phyloP scores from a whole-genome alignment of 2,113 vertebrate genomes.

The Atrichornis clamosus region DNA sequence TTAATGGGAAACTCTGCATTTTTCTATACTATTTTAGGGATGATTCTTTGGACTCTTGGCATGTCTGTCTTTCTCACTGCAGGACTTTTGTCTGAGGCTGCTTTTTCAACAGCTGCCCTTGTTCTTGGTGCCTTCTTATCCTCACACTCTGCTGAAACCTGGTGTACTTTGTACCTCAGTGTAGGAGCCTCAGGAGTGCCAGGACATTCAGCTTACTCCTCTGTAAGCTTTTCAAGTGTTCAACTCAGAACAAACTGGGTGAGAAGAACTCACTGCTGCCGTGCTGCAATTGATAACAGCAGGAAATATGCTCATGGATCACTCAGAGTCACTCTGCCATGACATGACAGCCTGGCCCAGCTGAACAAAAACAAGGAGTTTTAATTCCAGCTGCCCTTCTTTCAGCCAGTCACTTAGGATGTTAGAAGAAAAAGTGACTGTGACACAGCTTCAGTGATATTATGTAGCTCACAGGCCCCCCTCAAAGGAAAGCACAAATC shows the following conservation, averaged over 20 bases:
- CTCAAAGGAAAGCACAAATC: not conserved
- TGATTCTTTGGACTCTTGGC: not conserved
- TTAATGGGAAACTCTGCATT: not conserved
- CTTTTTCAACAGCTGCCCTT: not conserved
- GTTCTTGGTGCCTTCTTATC: not conserved
- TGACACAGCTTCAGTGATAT: not conserved
- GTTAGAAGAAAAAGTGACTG: not conserved
- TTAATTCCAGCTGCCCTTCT: not conserved
- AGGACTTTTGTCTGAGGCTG: not conserved
- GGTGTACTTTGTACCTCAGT: not conserved
- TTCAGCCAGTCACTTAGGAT: not conserved
- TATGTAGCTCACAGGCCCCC: not conserved
- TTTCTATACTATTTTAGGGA: not conserved
- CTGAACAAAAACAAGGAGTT: not conserved
- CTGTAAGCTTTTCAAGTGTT: not conserved
- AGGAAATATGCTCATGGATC: not conserved
- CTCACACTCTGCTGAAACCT: not conserved
- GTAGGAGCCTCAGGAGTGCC: not conserved
- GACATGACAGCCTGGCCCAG: not conserved
- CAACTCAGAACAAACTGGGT: not conserved
- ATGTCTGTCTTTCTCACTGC: not conserved
- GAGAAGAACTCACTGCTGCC: not conserved
- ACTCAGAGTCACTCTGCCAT: not conserved
- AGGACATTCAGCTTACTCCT: not conserved
- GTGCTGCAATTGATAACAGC: not conserved